Evolutionary conservation across 2,797 vertebrate species (phyloP), one percentile per base, ranked within the genome.

Genomic region (Microcaecilia unicolor): DNA sequence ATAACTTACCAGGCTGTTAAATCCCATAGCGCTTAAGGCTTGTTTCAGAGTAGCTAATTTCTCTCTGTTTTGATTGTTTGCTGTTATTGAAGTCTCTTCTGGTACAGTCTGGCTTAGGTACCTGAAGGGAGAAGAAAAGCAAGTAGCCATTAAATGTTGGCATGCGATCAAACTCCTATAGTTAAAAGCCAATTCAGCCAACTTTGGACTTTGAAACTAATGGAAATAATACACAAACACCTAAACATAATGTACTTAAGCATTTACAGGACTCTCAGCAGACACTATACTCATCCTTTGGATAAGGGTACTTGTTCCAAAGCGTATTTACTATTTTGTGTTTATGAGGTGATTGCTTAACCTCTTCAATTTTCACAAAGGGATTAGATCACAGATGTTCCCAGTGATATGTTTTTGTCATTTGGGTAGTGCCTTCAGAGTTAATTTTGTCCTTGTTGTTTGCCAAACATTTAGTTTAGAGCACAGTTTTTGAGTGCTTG

Each of bases 1-100:
- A 13, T 17, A 51, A 76, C 83, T 81, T 85, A 98, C 93, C 88
- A 84, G 69, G 47, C 67, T 88, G 60, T 86, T 93, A 70, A 95
- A 91, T 41, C 90, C 87, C 44, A 93, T 18, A 11, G 80, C 78
- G 48, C 75, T 72, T 29, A 98, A 62, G 37, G 93, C 87, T 62
- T 93, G 88, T 61, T 86, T 97, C 27, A 97, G 64, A 21, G 66
- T 32, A 1, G 55, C 25, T 19, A 93, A 74, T 47, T 72, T 85
- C 39, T 93, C 91, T 58, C 74, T 87, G 68, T 90, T 88, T 60
- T 85, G 78, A 33, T 77, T 41, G 8, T 63, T 85, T 18, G 80
- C 74, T 28, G 67, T 53, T 21, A 72, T 37, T 34, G 77, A 69
- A 0, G 5, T 48, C 4, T 88, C 88, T 21, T 77, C 76, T 6